Conservation (phyloP, 2,797 vertebrate species). For the Tragopan temminckii region DNA sequence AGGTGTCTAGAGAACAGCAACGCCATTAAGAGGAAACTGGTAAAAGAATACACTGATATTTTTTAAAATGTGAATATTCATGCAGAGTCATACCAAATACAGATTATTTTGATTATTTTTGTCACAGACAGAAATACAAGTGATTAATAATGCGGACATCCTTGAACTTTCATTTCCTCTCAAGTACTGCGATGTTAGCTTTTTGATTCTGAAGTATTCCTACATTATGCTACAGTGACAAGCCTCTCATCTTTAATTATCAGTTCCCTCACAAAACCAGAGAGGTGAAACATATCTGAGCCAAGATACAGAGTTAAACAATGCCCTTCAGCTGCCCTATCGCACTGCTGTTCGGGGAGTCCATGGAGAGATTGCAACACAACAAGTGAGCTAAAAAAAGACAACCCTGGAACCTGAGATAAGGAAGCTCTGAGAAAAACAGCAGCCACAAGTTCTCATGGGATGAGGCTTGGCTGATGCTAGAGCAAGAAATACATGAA, state of each 20-base stretch:
- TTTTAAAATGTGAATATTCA: constrained; percentile 12
- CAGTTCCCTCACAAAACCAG: constrained; percentile 6
- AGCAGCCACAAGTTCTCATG: constrained; percentile 52
- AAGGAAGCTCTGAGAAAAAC: constrained; percentile 70
- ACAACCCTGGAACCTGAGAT: constrained; percentile 66
- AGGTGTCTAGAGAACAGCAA: not conserved
- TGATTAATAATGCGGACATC: constrained; percentile 38
- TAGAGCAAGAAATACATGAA: constrained; percentile 66
- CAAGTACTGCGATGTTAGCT: not conserved
- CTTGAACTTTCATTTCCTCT: constrained; percentile 65
- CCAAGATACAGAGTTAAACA: not conserved
- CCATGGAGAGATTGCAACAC: constrained; percentile 43
- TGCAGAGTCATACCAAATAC: constrained; percentile 17
- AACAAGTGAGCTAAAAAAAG: constrained; percentile 63
- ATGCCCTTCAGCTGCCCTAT: not conserved
- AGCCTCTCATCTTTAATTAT: constrained; percentile 51
- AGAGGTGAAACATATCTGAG: not conserved
- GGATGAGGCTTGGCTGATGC: constrained; percentile 62
- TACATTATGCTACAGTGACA: constrained; percentile 15
- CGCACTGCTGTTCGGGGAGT: constrained; percentile 4
- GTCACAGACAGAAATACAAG: constrained; percentile 12
- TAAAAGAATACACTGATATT: not conserved
- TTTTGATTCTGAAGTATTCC: constrained; percentile 31
- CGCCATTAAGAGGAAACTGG: not conserved
- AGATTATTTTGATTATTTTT: constrained; percentile 45